Percentiles rank a stretch among this genome's conserved stretches.
Evolutionary conservation across 2,797 vertebrate genomes (phyloP).

Genomic region (Fringilla coelebs): DNA sequence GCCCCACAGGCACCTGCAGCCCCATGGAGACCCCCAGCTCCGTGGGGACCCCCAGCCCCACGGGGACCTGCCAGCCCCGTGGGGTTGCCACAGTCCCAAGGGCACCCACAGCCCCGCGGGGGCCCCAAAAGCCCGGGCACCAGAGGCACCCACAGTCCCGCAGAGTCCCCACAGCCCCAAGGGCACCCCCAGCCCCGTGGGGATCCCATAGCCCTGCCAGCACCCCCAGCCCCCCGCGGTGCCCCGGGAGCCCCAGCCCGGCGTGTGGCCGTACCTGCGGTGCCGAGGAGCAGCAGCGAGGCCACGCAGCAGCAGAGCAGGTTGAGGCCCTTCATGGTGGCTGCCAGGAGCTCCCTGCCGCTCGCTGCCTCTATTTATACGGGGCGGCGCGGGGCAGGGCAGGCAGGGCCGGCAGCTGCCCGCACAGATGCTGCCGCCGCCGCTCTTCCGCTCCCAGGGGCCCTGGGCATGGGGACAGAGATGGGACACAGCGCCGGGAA

Average conservation of each 20-base stretch:
- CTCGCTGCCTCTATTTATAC: slow-evolving; percentile 87
- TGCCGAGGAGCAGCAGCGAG: slow-evolving; percentile 84
- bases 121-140: neutral
- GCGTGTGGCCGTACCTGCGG: slow-evolving; percentile 82
- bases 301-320: slow-evolving; percentile 89
- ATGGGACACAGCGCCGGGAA: rapidly evolving
- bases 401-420: slow-evolving; percentile 66
- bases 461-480: neutral
- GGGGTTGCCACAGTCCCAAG: neutral
- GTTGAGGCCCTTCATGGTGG: slow-evolving; percentile 93
- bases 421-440: neutral
- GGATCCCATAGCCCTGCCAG: no score
- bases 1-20: neutral
- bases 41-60: neutral
- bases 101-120: neutral
- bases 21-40: neutral
- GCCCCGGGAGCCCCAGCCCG: neutral
- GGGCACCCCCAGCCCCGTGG: neutral
- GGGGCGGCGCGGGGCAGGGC: slow-evolving; percentile 79
- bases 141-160: neutral
- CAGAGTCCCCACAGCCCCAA: neutral
- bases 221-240: neutral
- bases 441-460: neutral
- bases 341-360: slow-evolving; percentile 90
- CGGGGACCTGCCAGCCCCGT: neutral